phyloP scores from a whole-genome alignment of 2,113 vertebrate species.

The Tenrec ecaudatus region DNA sequence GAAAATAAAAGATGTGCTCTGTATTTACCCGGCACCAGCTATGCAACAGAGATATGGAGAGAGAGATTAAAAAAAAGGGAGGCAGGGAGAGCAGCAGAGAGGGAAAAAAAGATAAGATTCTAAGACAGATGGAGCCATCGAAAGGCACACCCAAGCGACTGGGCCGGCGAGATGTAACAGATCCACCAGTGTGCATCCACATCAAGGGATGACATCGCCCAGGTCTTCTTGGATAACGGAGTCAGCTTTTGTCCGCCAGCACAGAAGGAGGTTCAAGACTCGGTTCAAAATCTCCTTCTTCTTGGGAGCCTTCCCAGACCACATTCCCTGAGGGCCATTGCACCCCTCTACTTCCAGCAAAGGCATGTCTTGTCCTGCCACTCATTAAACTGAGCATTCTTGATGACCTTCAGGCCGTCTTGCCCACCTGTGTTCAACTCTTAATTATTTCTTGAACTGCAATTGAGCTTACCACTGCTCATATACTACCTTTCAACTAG shows the following conservation, averaged over 20 bases:
- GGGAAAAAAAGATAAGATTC: neutral
- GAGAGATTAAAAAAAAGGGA: neutral
- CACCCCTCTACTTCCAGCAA: too few relatives aligned
- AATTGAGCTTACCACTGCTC: too few relatives aligned
- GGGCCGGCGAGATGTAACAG: neutral
- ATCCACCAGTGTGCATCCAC: neutral
- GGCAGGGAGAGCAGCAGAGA: neutral
- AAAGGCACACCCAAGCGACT: neutral
- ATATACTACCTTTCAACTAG: too few relatives aligned
- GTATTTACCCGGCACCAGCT: slow-evolving; percentile 19
- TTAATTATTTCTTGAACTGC: too few relatives aligned
- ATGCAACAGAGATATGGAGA: neutral
- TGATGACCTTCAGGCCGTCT: too few relatives aligned
- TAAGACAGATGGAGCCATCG: neutral
- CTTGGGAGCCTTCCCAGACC: too few relatives aligned
- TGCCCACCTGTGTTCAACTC: too few relatives aligned
- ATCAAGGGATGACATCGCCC: neutral
- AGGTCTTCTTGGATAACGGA: neutral
- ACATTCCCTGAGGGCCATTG: too few relatives aligned
- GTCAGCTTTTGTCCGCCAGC: neutral
- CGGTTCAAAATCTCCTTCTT: too few relatives aligned
- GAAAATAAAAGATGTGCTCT: slow-evolving; percentile 20
- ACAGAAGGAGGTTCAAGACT: neutral
- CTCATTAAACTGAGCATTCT: too few relatives aligned
- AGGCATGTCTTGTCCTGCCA: too few relatives aligned